These are phyloP conservation scores for Sinocyclocheilus maitianheensis DNA, from an alignment of 2,113 vertebrate genomes.

Conservation along the genomic window DNA sequence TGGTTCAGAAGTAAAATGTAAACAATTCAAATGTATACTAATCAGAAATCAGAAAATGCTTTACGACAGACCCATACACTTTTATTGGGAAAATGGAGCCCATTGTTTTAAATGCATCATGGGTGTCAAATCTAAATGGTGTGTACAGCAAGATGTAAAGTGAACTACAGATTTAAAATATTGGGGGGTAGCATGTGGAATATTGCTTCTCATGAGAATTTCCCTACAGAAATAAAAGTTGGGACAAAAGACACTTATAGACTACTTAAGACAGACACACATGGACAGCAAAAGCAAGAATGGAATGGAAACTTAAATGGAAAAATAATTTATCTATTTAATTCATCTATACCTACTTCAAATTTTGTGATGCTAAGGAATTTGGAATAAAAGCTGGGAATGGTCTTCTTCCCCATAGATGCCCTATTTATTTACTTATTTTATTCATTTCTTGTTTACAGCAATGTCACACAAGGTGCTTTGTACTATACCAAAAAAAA, in stretches of 20 bases:
- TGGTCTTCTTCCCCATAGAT: slow-evolving; percentile 41
- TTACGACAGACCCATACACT: neutral
- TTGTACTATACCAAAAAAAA: neutral
- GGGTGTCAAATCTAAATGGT: slow-evolving; percentile 17
- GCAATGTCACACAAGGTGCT: neutral
- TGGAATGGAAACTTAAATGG: slow-evolving; percentile 40
- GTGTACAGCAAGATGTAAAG: slow-evolving; percentile 1
- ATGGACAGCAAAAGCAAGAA: slow-evolving; percentile 54
- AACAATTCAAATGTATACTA: neutral
- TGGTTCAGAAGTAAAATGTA: neutral
- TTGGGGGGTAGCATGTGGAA: neutral
- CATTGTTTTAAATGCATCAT: neutral
- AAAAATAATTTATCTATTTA: slow-evolving; percentile 10
- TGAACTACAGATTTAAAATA: neutral
- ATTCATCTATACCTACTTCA: neutral
- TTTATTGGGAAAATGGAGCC: slow-evolving; percentile 35
- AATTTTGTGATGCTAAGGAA: slow-evolving; percentile 1
- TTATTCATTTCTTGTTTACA: neutral
- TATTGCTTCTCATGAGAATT: neutral
- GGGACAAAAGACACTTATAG: neutral
- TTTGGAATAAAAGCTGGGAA: slow-evolving; percentile 5
- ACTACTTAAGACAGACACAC: slow-evolving; percentile 33
- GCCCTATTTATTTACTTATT: neutral
- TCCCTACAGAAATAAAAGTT: slow-evolving; percentile 13
- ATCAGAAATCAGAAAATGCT: neutral